Conservation (phyloP, 2,888 invertebrate species). For the Octonoba sinensis region DNA sequence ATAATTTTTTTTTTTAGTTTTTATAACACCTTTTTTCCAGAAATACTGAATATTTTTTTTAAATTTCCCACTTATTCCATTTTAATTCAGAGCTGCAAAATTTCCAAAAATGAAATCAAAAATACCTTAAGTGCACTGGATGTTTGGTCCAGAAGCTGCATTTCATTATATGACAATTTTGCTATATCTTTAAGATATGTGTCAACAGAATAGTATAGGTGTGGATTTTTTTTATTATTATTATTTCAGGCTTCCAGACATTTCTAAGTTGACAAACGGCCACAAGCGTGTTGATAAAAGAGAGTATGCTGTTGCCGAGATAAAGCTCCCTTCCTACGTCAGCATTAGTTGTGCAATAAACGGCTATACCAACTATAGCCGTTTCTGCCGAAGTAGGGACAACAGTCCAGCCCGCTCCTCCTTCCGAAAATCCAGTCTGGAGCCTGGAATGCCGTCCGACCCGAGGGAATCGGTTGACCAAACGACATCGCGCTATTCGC, state of each 20-base stretch:
- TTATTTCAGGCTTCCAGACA: background rate
- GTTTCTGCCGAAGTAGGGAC: conserved; percentile 79
- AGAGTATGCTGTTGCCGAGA: conserved; percentile 56
- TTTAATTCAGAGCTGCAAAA: too few species aligned
- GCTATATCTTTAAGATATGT: too few species aligned
- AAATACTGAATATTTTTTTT: too few species aligned
- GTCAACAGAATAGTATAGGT: too few species aligned
- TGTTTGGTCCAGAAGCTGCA: too few species aligned
- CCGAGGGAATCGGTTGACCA: conserved; percentile 22
- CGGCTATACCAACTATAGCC: conserved; percentile 87
- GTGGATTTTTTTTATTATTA: too few species aligned
- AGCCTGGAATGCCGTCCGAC: conserved; percentile 44
- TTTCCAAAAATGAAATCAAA: too few species aligned
- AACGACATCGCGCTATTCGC: conserved; percentile 22
- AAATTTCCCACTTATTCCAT: too few species aligned
- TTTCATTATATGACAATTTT: too few species aligned
- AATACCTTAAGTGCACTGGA: too few species aligned
- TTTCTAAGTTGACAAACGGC: conserved; percentile 19
- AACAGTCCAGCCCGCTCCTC: conserved; percentile 69
- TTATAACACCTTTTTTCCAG: too few species aligned
- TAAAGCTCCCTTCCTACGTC: conserved; percentile 81
- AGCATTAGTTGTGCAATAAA: conserved; percentile 91
- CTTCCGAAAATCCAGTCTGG: conserved; percentile 62
- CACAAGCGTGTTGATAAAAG: conserved; percentile 16
- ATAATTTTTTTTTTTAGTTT: too few species aligned